Evolutionary conservation across 2,113 vertebrate species (phyloP).

Genomic region (Himantopus leucocephalus): DNA sequence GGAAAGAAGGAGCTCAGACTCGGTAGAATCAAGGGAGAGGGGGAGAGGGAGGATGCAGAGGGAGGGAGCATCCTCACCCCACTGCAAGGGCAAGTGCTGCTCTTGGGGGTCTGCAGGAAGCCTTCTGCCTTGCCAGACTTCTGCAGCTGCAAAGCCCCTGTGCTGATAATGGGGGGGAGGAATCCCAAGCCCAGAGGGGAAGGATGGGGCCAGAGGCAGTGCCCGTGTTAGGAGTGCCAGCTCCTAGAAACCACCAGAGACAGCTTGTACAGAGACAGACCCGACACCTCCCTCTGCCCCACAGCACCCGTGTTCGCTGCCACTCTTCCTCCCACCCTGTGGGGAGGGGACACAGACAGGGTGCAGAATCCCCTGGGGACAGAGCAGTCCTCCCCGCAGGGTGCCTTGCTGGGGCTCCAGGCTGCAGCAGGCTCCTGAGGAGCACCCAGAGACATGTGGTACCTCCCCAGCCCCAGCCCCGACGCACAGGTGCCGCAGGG

Average conservation of each 20-base stretch:
- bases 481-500: not conserved
- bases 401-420: not conserved
- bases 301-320: rapidly evolving
- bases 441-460: not conserved
- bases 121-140: not conserved
- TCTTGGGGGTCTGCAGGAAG: not conserved
- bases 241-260: not conserved
- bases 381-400: not conserved
- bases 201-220: not conserved
- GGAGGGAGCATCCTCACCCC: not conserved
- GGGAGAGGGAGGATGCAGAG: not conserved
- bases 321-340: not conserved
- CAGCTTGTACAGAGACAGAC: not conserved
- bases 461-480: not conserved
- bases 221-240: not conserved
- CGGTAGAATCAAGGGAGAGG: not conserved
- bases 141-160: not conserved
- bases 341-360: rapidly evolving
- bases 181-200: not conserved
- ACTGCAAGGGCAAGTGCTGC: not conserved
- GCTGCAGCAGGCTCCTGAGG: not conserved
- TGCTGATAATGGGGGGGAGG: not conserved
- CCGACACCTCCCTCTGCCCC: rapidly evolving
- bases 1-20: not conserved
- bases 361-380: not conserved